These are phyloP conservation scores for Meloidogyne hapla DNA, from an alignment of 1,140 invertebrate genomes.

Conservation along the genomic window DNA sequence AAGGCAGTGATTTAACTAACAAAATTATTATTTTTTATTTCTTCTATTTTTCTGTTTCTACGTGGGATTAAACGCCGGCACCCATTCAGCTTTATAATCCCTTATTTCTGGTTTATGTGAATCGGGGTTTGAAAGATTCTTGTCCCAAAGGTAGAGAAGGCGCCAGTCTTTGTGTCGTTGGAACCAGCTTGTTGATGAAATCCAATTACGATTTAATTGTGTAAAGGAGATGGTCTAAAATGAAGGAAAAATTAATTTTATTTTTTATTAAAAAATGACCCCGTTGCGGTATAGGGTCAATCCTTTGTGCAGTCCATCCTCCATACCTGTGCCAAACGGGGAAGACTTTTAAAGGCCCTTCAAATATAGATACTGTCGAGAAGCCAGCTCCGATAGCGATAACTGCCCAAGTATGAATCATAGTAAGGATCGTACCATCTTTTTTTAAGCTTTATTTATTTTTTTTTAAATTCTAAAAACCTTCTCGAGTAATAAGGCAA, in stretches of 20 bases:
- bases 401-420: constrained; percentile 26
- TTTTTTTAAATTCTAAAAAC: not conserved
- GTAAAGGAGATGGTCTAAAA: constrained; percentile 25
- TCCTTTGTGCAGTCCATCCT: constrained; percentile 26
- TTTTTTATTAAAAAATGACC: not conserved
- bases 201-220: constrained; percentile 29
- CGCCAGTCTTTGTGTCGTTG: constrained; percentile 28
- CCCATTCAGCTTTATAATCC: constrained; percentile 22
- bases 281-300: constrained; percentile 23
- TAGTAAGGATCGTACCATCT: constrained; percentile 26
- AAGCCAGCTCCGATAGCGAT: constrained; percentile 28
- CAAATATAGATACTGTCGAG: constrained; percentile 24
- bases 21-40: not conserved
- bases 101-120: constrained; percentile 10
- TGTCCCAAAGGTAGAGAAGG: constrained; percentile 21
- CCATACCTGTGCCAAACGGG: constrained; percentile 20
- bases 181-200: constrained; percentile 24
- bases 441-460: not conserved
- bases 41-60: constrained; percentile 13
- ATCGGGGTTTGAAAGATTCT: not conserved
- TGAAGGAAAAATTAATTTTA: not conserved
- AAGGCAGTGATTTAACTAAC: not conserved
- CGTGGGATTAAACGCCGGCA: constrained; percentile 17
- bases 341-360: not conserved
- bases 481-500: not conserved